Evolutionary conservation across 2,797 vertebrate species (phyloP), one percentile per base, ranked within the genome.

Genomic region (Rhinatrema bivittatum): DNA sequence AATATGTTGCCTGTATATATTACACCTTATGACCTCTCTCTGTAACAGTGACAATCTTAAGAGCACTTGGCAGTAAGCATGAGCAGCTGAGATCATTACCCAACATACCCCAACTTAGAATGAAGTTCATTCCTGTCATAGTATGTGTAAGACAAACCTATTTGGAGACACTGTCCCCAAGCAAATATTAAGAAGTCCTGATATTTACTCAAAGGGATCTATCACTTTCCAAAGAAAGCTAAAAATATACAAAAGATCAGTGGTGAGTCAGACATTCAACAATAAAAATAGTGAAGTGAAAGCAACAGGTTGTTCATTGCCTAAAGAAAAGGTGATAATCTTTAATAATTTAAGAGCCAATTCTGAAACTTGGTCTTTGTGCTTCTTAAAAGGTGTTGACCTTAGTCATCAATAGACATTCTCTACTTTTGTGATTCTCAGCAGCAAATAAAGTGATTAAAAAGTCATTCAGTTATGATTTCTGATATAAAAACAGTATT

Each of bases 391-490:
- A 67, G 67, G 67, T 64, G 63, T 60, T 67, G 63, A 70, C 67
- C 63, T 70, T 64, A 29, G 20, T 67, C 67, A 70, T 67, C 63
- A 64, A 70, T 67, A 70, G 67, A 46, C 49, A 46, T 40, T 47
- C 56, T 56, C 52, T 60, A 22, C 37, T 50, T 62, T 53, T 64
- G 18, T 62, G 54, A 56, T 51, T 43, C 67, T 62, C 57, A 57
- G 47, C 63, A 53, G 57, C 53, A 64, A 70, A 67, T 55, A 57
- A 64, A 70, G 50, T 60, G 55, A 60, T 67, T 67, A 60, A 67
- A n/a, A 58, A 64, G 55, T 64, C 63, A 62, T 62, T 57, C 25
- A 0, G 10, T 50, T 67, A 63, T 64, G 70, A 60, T 58, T 67
- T 60, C 60, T 58, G 51, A 60, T 64, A 50, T 57, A 60, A 70